Evolutionary conservation across 1,140 invertebrate genomes (phyloP).

Genomic region (Dinoponera quadriceps): DNA sequence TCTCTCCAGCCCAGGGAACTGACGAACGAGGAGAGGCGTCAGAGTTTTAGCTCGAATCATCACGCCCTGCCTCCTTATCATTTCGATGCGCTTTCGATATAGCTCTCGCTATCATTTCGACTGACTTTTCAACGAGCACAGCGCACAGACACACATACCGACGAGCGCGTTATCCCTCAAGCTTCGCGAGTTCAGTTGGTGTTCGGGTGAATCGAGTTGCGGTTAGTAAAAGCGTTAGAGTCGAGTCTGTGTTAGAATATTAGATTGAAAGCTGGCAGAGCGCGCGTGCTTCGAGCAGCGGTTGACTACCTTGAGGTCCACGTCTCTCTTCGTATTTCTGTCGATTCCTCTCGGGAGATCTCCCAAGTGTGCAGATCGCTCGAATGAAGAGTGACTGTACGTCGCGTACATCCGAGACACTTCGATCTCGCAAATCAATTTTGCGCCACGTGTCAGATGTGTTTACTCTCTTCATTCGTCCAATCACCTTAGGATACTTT

Average conservation of each 20-base stretch:
- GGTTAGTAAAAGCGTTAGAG: constrained; percentile 34
- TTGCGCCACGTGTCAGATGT: background rate
- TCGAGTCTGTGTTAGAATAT: constrained; percentile 10
- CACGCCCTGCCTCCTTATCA: constrained; percentile 61
- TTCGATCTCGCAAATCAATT: constrained; percentile 8
- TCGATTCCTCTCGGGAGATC: background rate
- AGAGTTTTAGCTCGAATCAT: constrained; percentile 64
- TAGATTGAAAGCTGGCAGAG: constrained; percentile 61
- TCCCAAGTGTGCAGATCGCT: constrained; percentile 26
- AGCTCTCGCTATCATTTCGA: constrained; percentile 2
- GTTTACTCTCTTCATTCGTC: constrained; percentile 26
- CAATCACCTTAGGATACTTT: background rate
- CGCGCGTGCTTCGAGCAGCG: constrained; percentile 79
- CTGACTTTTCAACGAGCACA: constrained; percentile 45
- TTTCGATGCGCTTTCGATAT: constrained; percentile 47
- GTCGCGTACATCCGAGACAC: background rate
- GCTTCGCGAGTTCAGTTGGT: constrained; percentile 24
- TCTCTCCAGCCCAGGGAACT: constrained; percentile 87
- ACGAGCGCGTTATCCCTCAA: constrained; percentile 23
- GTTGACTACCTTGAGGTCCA: constrained; percentile 65
- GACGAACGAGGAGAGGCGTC: constrained; percentile 67
- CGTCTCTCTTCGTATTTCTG: constrained; percentile 45
- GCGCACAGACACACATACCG: constrained; percentile 35
- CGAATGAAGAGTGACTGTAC: constrained; percentile 33
- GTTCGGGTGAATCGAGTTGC: constrained; percentile 21